Conservation (phyloP, 2,888 invertebrate genomes). For the Petrolisthes cinctipes region DNA sequence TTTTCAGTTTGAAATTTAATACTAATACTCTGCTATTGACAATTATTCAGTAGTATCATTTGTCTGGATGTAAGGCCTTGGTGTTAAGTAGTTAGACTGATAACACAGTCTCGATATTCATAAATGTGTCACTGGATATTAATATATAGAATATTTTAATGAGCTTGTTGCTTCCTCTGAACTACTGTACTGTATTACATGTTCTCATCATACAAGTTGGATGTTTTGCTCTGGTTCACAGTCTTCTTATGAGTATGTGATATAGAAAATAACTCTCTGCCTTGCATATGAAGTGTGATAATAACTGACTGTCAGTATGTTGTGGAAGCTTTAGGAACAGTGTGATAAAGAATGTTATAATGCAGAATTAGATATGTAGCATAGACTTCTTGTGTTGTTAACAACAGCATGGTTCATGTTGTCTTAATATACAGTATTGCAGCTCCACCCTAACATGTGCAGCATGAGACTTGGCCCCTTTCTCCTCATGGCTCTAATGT, state of each 20-base stretch:
- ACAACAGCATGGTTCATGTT: constrained; percentile 60
- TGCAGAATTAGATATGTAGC: constrained; percentile 45
- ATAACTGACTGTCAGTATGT: constrained; percentile 46
- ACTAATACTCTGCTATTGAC: no score
- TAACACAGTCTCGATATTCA: not conserved
- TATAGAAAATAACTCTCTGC: constrained; percentile 25
- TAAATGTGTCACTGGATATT: not conserved
- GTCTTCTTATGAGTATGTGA: constrained; percentile 35
- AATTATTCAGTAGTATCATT: not conserved
- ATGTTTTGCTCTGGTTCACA: constrained; percentile 32
- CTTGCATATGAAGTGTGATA: constrained; percentile 40
- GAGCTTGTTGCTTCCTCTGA: constrained; percentile 21
- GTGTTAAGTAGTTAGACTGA: not conserved
- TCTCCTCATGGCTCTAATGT: constrained; percentile 23
- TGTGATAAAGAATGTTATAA: constrained; percentile 44
- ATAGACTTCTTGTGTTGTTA: constrained; percentile 58
- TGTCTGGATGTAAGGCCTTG: constrained; percentile 16
- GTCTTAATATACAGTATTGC: constrained; percentile 48
- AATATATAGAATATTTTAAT: not conserved
- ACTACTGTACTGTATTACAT: constrained; percentile 2
- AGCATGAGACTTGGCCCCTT: constrained; percentile 60
- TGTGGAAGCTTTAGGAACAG: constrained; percentile 49
- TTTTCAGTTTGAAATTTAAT: no score
- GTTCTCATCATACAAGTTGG: constrained; percentile 19
- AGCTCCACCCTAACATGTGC: constrained; percentile 60